Evolutionary conservation across 2,113 vertebrate species (phyloP).

Genomic region (Heterochromis multidens): DNA sequence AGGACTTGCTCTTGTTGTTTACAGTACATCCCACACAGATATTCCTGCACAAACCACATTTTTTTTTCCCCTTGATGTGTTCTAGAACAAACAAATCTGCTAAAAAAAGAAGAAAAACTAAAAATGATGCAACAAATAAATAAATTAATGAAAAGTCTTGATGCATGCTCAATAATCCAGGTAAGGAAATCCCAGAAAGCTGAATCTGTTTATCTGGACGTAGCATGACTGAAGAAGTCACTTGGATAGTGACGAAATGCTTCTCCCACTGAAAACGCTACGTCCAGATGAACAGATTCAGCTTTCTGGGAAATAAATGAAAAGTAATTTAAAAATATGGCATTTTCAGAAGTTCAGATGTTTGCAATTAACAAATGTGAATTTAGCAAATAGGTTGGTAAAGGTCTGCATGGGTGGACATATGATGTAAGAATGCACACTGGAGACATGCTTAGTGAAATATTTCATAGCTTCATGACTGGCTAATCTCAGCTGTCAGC

Average conservation of each 20-base stretch:
- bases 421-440: background rate
- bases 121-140: background rate
- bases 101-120: background rate
- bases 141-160: background rate
- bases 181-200: no score
- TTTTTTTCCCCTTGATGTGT: slow-evolving; percentile 3
- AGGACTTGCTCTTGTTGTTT: slow-evolving; percentile 18
- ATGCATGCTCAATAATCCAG: no score
- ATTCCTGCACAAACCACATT: background rate
- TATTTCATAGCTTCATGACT: background rate
- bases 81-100: background rate
- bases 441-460: background rate
- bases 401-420: background rate
- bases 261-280: no score
- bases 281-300: no score
- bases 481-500: background rate
- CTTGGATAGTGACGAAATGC: no score
- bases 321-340: background rate
- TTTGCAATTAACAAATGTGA: background rate
- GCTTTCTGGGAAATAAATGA: no score
- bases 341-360: background rate
- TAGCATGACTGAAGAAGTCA: no score
- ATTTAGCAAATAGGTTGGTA: background rate
- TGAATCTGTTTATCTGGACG: no score
- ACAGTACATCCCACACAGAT: background rate